Evolutionary conservation across 2,113 vertebrate genomes (phyloP), one percentile per base, ranked within the genome.

Genomic region (Sclerurus mexicanus): DNA sequence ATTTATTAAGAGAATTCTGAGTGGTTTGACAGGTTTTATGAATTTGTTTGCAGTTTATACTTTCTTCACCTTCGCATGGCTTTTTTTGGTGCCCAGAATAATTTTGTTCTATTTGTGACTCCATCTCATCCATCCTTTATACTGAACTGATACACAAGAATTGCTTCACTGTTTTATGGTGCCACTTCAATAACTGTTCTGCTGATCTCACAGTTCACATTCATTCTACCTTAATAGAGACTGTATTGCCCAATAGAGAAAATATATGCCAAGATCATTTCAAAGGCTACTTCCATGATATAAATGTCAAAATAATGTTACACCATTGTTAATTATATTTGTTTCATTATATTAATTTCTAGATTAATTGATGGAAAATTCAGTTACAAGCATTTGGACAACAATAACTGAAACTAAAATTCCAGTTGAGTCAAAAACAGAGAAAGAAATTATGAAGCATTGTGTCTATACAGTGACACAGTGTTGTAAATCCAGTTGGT

Each of bases 401-500:
- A 19, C 14, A 69, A 27, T 4, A 82, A 30, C 9, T 63, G 21
- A 27, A 87, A 50, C 3, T 16, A 30, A 73, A 87, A 80, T 31
- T 69, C 10, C 40, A 89, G 24, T 3, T 56, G 60, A 69, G 25
- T n/a, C 50, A 60, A 81, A 88, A 79, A 35, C 35, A 19, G 39
- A 4, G 6, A 73, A 73, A 63, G 24, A 25, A 46, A 37, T 42
- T 4, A 58, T 1, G 19, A 77, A 1, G 4, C 72, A 24, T 31
- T 28, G 35, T 21, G 21, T 23, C 4, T 17, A 7, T 10, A 20
- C 5, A 5, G 27, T 40, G 39, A 68, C 27, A 52, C 2, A 55
- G 47, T 2, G 0, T 0, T 9, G 39, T 14, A 75, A 92, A 56
- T 50, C 5, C 37, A 78, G 27, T 0, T 64, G 55, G 28, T 31